Evolutionary conservation across 2,888 invertebrate species (phyloP), one percentile per base, ranked within the genome.

Genomic region (Lasioglossum leucozonium): DNA sequence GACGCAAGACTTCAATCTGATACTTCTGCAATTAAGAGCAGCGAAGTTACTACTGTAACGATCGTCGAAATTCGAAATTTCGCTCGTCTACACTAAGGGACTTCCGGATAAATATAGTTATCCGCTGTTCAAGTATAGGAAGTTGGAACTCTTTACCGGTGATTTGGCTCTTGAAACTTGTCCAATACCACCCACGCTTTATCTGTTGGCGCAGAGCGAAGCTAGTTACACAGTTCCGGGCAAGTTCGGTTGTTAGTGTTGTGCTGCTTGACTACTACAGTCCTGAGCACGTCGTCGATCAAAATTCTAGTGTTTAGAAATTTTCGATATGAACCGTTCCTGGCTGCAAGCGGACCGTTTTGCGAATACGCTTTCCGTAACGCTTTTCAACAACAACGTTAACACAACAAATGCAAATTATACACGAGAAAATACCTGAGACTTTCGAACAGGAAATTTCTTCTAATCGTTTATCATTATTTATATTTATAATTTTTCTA

Each of bases 91-190:
- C 22, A n/a, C 55, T 71, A 42, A 47, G 72, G 30, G 18, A 30
- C 37, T 81, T 16, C 30, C 30, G 40, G 65, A 80, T 75, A 87
- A 84, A 51, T 58, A 69, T 67, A 79, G 69, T 88, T 84, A 76
- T 51, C 73, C 55, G 67, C 51, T 26, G 77, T 75, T 55, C 74
- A 34, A 34, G 44, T 62, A 37, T 69, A 84, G 84, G 87, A 89
- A 72, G 55, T 44, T 71, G 30, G 69, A 79, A 67, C 80, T 77
- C 72, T 80, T 89, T 42, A 69, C 40, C 72, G 51, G 72, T 75
- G 81, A 84, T 85, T 82, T 58, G 67, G 77, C 77, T 71, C 86
- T 85, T 82, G 90, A 91, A 92, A 92, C 88, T 92, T 88, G 88
- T 87, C 84, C 91, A 88, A 87, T 90, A 88, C 87, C 85, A 86